Conservation (phyloP, 2,888 invertebrate species). For the Cephus runcator region DNA sequence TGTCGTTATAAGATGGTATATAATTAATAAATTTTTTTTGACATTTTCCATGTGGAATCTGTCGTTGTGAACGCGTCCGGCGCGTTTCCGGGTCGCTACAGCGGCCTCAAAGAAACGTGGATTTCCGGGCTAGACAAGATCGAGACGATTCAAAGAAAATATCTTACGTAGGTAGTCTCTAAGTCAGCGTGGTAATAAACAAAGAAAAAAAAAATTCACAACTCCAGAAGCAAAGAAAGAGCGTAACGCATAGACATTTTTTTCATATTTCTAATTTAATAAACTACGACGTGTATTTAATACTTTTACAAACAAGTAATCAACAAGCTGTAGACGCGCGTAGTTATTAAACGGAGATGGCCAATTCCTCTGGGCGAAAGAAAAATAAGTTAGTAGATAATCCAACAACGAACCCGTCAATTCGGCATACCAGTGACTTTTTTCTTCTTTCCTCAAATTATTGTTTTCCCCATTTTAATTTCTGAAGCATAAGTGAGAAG, state of each 20-base stretch:
- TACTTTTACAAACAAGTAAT: slow-evolving; percentile 49
- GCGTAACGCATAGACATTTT: slow-evolving; percentile 9
- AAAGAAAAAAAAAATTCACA: not conserved
- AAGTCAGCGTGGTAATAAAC: not conserved
- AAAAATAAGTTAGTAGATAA: not conserved
- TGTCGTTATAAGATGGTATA: not conserved
- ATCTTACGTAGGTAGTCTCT: not conserved
- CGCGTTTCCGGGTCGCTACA: not conserved
- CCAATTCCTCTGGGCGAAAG: not conserved
- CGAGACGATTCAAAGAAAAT: not conserved
- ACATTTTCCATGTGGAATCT: not conserved
- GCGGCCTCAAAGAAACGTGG: not conserved
- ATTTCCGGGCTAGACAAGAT: not conserved
- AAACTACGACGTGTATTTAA: slow-evolving; percentile 50
- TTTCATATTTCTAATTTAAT: slow-evolving; percentile 31
- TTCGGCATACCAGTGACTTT: not conserved
- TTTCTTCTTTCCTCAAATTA: not conserved
- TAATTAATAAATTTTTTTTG: not conserved
- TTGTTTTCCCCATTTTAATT: no score
- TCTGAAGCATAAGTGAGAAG: no score
- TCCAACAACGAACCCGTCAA: slow-evolving; percentile 11
- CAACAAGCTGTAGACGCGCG: not conserved
- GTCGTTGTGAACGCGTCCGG: not conserved
- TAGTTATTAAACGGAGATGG: not conserved
- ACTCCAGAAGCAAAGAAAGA: slow-evolving; percentile 2